Evolutionary conservation across 2,888 invertebrate genomes (phyloP).

Genomic region (Xylocampa areola): DNA sequence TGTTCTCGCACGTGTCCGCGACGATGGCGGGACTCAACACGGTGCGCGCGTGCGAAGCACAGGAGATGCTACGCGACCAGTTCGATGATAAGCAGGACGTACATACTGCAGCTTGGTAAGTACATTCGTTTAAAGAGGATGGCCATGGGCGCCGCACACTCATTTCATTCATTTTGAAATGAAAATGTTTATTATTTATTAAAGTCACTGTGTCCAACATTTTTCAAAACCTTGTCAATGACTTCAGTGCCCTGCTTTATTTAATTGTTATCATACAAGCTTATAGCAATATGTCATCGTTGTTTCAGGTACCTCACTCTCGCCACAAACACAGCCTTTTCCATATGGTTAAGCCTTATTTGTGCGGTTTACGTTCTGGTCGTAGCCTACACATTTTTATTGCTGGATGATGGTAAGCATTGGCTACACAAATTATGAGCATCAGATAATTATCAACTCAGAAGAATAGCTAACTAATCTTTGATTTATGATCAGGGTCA

Average conservation of each 20-base stretch:
- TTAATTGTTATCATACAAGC: no score
- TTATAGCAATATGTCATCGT: slow-evolving; percentile 14
- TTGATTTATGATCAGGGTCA: slow-evolving; percentile 72
- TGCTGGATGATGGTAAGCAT: slow-evolving; percentile 88
- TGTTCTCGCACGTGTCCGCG: slow-evolving; percentile 95
- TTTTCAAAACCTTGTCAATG: no score
- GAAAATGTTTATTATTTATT: no score
- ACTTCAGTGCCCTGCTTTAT: no score
- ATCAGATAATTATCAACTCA: background rate
- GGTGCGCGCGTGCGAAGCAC: slow-evolving; percentile 92
- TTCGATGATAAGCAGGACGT: slow-evolving; percentile 92
- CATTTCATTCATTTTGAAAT: no score
- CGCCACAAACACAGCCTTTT: slow-evolving; percentile 90
- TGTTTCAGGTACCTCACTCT: slow-evolving; percentile 89
- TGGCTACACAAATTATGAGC: background rate
- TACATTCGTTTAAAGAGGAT: no score
- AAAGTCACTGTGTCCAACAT: no score
- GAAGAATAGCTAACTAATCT: background rate
- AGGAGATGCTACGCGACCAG: slow-evolving; percentile 91
- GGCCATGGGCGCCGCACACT: no score
- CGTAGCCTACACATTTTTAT: slow-evolving; percentile 91
- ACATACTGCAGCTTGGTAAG: slow-evolving; percentile 90
- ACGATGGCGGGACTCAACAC: slow-evolving; percentile 94
- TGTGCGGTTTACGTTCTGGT: slow-evolving; percentile 91
- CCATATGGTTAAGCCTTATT: slow-evolving; percentile 91